Percentiles rank a stretch among this genome's conserved stretches.
Conservation (phyloP, 2,888 invertebrate species). For the Dasypolia templi region DNA sequence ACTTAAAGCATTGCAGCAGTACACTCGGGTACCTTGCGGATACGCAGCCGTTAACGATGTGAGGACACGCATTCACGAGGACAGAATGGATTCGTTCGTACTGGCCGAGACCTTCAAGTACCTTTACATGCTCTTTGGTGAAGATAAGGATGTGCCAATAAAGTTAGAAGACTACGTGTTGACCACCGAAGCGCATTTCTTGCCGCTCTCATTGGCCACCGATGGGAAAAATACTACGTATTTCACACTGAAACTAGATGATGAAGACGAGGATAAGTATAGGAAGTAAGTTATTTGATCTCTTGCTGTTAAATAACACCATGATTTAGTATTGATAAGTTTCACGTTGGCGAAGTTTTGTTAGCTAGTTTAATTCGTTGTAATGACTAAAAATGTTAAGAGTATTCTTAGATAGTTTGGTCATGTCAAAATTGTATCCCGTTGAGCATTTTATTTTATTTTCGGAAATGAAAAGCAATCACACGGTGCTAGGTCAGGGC, state of each 20-base stretch:
- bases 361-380: background rate
- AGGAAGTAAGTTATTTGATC: constrained; percentile 80
- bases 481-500: too few relatives aligned
- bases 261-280: constrained; percentile 85
- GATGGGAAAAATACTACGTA: constrained; percentile 89
- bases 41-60: constrained; percentile 99
- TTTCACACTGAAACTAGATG: constrained; percentile 86
- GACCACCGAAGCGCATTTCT: constrained; percentile 98
- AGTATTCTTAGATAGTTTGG: background rate
- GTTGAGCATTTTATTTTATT: too few relatives aligned
- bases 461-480: too few relatives aligned
- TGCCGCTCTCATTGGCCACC: constrained; percentile 95
- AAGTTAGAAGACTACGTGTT: constrained; percentile 96
- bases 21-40: constrained; percentile 98
- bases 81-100: constrained; percentile 99
- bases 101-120: constrained; percentile 99
- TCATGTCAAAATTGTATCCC: too few relatives aligned
- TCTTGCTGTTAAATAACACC: background rate
- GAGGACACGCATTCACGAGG: constrained; percentile 96
- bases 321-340: background rate
- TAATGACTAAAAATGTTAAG: background rate
- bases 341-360: background rate
- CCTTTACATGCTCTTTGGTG: constrained; percentile 97
- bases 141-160: constrained; percentile 95
- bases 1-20: constrained; percentile 96